Evolutionary conservation across 2,888 invertebrate genomes (phyloP).

Genomic region (Catocala sponsa): DNA sequence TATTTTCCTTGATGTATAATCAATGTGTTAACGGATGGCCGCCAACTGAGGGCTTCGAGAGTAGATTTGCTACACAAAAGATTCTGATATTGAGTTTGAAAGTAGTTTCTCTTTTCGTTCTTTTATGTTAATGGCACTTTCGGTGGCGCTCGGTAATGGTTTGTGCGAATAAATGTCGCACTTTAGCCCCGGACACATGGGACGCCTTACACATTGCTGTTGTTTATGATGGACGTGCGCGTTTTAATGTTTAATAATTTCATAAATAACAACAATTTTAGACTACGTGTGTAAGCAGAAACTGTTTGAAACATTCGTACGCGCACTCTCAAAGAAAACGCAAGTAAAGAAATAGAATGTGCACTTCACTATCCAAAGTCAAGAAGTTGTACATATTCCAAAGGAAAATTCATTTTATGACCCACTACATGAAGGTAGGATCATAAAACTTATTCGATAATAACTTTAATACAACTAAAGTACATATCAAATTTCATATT

Average conservation of each 20-base stretch:
- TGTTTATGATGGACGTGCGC: constrained; percentile 61
- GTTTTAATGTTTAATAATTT: constrained; percentile 58
- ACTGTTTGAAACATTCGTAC: not conserved
- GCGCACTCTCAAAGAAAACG: not conserved
- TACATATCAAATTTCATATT: constrained; percentile 34
- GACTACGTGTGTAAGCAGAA: constrained; percentile 13
- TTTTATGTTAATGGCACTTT: constrained; percentile 85
- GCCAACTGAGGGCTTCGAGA: constrained; percentile 75
- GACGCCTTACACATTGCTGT: constrained; percentile 60
- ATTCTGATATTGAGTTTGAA: constrained; percentile 86
- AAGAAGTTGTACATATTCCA: no score
- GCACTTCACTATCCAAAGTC: constrained; percentile 1
- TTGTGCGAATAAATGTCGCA: constrained; percentile 79
- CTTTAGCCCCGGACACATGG: constrained; percentile 67
- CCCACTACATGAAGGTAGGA: constrained; percentile 5
- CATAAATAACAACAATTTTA: constrained; percentile 50
- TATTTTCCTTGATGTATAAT: constrained; percentile 88
- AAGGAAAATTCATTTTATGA: no score
- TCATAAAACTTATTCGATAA: constrained; percentile 36
- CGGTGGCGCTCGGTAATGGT: constrained; percentile 78
- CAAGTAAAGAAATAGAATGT: constrained; percentile 1
- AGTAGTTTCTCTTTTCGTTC: constrained; percentile 84
- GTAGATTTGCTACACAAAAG: constrained; percentile 87
- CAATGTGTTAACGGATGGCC: constrained; percentile 87
- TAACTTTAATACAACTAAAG: constrained; percentile 28